Percentiles rank a stretch among this genome's conserved stretches.
These are phyloP conservation scores for Ommatoiulus sabulosus DNA, from an alignment of 2,888 invertebrate species.

Conservation along the genomic window DNA sequence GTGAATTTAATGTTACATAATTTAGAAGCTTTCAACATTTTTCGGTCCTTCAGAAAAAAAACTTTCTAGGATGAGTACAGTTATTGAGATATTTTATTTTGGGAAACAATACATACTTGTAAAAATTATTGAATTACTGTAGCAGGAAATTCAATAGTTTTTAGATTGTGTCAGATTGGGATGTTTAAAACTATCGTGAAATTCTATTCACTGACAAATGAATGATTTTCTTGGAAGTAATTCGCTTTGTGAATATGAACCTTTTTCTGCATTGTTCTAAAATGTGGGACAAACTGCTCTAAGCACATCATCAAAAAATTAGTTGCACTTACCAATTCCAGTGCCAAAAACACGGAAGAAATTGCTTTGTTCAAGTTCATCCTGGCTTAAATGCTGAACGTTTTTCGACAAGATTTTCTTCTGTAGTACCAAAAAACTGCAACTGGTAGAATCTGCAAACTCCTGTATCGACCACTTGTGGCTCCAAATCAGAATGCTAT, in stretches of 20 bases:
- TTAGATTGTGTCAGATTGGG: too few relatives aligned
- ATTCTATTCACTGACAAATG: neutral
- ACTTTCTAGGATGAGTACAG: too few relatives aligned
- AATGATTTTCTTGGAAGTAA: neutral
- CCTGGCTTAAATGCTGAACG: neutral
- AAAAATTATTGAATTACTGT: too few relatives aligned
- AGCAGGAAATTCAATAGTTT: too few relatives aligned
- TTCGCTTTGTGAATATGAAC: neutral
- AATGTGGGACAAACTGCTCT: neutral
- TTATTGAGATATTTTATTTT: too few relatives aligned
- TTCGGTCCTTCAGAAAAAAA: too few relatives aligned
- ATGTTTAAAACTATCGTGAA: neutral
- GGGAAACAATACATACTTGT: too few relatives aligned
- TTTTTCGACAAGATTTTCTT: neutral
- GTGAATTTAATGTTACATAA: too few relatives aligned
- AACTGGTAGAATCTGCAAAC: neutral
- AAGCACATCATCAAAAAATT: neutral
- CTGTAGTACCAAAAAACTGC: neutral
- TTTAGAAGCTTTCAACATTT: too few relatives aligned
- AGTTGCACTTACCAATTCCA: constrained; percentile 43
- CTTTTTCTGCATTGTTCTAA: neutral
- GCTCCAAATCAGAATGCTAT: neutral
- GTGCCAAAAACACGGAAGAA: neutral
- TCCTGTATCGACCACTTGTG: neutral
- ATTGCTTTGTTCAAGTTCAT: constrained; percentile 27